Percentiles rank a stretch among this genome's conserved stretches.
These are phyloP conservation scores for Diarsia dahlii DNA, from an alignment of 2,888 invertebrate genomes.

Conservation along the genomic window DNA sequence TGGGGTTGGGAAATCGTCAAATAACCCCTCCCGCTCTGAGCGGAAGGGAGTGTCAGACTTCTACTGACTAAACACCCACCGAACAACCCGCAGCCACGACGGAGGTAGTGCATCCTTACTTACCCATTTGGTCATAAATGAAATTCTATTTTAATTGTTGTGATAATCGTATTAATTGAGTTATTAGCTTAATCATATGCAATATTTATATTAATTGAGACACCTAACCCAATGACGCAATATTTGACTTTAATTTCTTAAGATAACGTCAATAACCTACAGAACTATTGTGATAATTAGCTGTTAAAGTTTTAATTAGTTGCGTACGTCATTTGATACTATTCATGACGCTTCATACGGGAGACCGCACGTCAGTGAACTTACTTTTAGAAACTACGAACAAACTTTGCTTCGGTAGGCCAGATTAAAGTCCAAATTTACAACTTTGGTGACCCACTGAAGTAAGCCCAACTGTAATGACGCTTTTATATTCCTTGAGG, in stretches of 20 bases:
- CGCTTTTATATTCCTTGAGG: background rate
- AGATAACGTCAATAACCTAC: constrained; percentile 52
- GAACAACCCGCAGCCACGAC: too few species aligned
- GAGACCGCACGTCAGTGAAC: background rate
- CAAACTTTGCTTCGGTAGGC: background rate
- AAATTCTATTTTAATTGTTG: constrained; percentile 4
- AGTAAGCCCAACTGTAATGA: background rate
- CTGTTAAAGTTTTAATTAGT: constrained; percentile 37
- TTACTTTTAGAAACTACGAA: background rate
- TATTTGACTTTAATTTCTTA: constrained; percentile 36
- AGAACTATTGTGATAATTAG: constrained; percentile 34
- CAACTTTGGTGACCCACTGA: too few species aligned
- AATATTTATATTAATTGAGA: constrained; percentile 29
- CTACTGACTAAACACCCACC: too few species aligned
- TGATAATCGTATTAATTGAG: constrained; percentile 3
- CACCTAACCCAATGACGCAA: constrained; percentile 57
- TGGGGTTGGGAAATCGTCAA: too few species aligned
- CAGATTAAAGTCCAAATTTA: background rate
- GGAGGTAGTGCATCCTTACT: too few species aligned
- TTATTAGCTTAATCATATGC: constrained; percentile 1
- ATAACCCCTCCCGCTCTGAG: too few species aligned
- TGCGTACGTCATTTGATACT: constrained; percentile 39
- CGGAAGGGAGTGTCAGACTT: too few species aligned
- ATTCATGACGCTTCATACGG: constrained; percentile 7
- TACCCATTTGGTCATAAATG: background rate